Evolutionary conservation across 2,888 invertebrate genomes (phyloP).

Genomic region (Microctonus hyperodae): DNA sequence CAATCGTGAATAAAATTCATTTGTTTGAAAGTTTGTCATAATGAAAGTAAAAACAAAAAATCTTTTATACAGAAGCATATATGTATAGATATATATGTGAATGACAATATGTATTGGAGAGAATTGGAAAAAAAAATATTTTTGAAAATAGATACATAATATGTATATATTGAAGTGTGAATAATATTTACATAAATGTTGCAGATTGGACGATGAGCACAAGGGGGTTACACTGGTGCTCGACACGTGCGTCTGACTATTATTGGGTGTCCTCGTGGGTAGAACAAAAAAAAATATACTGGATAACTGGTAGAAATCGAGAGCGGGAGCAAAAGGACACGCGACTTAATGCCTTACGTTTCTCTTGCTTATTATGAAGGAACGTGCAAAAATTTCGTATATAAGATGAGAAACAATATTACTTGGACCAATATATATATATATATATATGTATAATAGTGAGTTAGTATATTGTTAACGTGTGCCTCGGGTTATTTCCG

Average conservation of each 20-base stretch:
- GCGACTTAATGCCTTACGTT: constrained; percentile 42
- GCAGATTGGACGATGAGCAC: constrained; percentile 5
- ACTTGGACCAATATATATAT: too few species aligned
- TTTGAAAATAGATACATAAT: too few species aligned
- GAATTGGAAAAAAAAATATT: too few species aligned
- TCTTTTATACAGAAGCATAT: too few species aligned
- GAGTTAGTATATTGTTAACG: too few species aligned
- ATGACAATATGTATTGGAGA: background rate
- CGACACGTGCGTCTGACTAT: constrained; percentile 26
- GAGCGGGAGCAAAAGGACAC: constrained; percentile 40
- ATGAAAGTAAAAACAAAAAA: too few species aligned
- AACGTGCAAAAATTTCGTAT: constrained; percentile 44
- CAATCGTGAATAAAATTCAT: too few species aligned
- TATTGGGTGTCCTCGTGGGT: constrained; percentile 51
- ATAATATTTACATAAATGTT: constrained; percentile 13
- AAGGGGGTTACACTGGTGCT: constrained; percentile 24
- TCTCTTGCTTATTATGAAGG: constrained; percentile 40
- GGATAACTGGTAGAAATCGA: constrained; percentile 30
- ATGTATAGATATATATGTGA: background rate
- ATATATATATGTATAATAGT: too few species aligned
- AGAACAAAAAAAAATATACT: constrained; percentile 49
- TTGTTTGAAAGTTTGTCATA: too few species aligned
- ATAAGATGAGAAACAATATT: too few species aligned
- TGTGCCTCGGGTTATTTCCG: constrained; percentile 59
- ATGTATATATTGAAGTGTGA: background rate